Evolutionary conservation across 35 echinoderm and acorn worm genomes (phyloP).

Genomic region (Heliocidaris tuberculata): DNA sequence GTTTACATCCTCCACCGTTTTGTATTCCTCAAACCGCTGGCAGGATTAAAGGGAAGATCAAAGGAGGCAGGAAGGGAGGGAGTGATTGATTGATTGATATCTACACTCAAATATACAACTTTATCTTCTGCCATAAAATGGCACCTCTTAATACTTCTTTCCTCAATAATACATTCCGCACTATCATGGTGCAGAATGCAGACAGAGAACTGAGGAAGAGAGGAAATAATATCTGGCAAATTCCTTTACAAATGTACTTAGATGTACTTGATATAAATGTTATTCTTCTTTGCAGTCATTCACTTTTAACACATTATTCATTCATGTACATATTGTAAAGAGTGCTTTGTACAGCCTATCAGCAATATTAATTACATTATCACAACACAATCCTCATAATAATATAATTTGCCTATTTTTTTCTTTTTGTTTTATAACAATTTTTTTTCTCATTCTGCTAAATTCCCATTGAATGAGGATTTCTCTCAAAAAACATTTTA

Average conservation of each 20-base stretch:
- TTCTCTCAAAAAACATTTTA: background rate
- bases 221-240: background rate
- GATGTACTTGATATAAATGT: constrained; percentile 27
- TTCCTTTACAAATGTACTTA: background rate
- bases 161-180: background rate
- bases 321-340: background rate
- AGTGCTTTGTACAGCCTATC: constrained; percentile 34
- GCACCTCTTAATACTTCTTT: background rate
- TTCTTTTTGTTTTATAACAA: constrained; percentile 2
- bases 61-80: background rate
- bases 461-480: background rate
- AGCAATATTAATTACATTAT: constrained; percentile 2
- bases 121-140: background rate
- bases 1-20: background rate
- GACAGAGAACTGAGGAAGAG: background rate
- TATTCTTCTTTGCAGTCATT: constrained; percentile 13
- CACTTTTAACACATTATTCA: background rate
- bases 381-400: constrained; percentile 1
- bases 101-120: background rate
- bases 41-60: background rate
- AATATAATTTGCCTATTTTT: constrained; percentile 14
- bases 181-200: background rate
- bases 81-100: background rate
- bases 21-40: background rate
- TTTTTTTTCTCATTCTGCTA: background rate